A percentile compares a stretch with the other conserved stretches of the same genome.
Conservation (phyloP, 2,113 vertebrate genomes). For the Arizona elegans region DNA sequence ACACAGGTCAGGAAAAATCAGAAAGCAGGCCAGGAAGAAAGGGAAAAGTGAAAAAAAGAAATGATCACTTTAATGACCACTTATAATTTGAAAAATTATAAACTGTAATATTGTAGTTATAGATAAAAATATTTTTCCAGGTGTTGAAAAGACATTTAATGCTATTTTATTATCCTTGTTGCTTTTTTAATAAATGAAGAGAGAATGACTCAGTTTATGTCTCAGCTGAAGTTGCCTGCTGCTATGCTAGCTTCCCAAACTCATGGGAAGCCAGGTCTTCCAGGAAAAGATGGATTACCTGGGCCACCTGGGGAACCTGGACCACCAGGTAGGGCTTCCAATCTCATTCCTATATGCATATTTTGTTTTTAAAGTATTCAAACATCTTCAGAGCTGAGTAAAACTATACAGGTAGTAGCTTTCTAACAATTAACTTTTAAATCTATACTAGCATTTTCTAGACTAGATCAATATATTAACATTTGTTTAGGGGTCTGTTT, state of each 20-base stretch:
- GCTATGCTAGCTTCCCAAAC: slow-evolving; percentile 85
- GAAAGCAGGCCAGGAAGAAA: not conserved
- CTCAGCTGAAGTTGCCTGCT: slow-evolving; percentile 82
- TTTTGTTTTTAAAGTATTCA: slow-evolving; percentile 29
- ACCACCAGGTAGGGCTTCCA: slow-evolving; percentile 81
- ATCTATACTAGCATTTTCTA: slow-evolving; percentile 54
- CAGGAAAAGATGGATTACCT: slow-evolving; percentile 86
- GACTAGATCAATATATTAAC: slow-evolving; percentile 61
- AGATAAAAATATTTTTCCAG: not conserved
- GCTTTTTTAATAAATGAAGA: slow-evolving; percentile 65
- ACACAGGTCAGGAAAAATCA: not conserved
- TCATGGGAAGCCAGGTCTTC: slow-evolving; percentile 84
- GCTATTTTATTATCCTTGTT: slow-evolving; percentile 8
- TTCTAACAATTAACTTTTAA: slow-evolving; percentile 65
- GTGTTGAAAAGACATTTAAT: not conserved
- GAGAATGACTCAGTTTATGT: slow-evolving; percentile 75
- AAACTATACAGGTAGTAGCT: slow-evolving; percentile 44
- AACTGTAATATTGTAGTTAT: not conserved
- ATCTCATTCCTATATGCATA: not conserved
- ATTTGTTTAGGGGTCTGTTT: slow-evolving; percentile 48
- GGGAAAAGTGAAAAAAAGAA: not conserved
- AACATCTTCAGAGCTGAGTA: slow-evolving; percentile 44
- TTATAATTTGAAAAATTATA: not conserved
- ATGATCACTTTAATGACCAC: not conserved
- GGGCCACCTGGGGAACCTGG: slow-evolving; percentile 88